Conservation (phyloP, 2,113 vertebrate species). For the Phocoena phocoena region DNA sequence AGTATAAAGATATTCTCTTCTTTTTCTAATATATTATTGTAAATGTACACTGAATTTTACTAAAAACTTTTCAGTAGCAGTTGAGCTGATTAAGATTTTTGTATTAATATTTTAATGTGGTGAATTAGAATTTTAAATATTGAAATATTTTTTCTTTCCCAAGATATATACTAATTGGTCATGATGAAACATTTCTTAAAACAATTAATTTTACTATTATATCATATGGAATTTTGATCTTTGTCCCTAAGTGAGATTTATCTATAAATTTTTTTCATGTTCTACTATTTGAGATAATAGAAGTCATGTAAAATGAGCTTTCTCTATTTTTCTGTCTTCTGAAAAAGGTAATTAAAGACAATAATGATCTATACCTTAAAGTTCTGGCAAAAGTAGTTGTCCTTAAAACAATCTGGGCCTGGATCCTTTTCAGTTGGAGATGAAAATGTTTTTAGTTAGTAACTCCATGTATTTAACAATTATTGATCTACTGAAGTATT, state of each 20-base stretch:
- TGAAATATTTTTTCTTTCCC: background rate
- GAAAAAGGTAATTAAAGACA: background rate
- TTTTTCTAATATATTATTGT: background rate
- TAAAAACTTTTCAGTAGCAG: background rate
- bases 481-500: background rate
- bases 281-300: background rate
- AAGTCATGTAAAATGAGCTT: background rate
- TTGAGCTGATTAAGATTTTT: background rate
- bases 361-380: background rate
- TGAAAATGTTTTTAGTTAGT: background rate
- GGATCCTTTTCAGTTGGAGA: background rate
- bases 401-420: background rate
- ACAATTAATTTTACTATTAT: background rate
- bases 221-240: background rate
- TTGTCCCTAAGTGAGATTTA: background rate
- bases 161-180: background rate
- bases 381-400: background rate
- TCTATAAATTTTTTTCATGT: background rate
- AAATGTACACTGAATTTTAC: background rate
- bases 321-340: background rate
- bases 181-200: background rate
- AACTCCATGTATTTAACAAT: background rate
- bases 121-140: background rate
- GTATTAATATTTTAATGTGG: constrained; percentile 1
- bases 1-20: background rate